These are phyloP conservation scores for Macropodus opercularis DNA, from an alignment of 2,797 vertebrate genomes.

Conservation along the genomic window DNA sequence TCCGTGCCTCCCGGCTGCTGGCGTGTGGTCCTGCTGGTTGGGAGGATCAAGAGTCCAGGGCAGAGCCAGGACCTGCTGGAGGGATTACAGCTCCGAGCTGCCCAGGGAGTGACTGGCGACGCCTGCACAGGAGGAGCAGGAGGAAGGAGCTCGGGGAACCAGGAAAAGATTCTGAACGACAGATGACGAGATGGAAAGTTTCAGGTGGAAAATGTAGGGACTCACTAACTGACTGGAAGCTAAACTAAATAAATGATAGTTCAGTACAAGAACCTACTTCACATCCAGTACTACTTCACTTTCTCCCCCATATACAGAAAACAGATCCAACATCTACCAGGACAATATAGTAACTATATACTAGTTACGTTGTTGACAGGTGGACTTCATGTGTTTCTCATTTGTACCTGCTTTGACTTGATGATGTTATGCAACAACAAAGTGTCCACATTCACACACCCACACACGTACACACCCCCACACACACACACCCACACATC, in stretches of 20 bases:
- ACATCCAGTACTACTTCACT: too few relatives aligned
- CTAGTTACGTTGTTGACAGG: not conserved
- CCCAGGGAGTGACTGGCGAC: conserved; percentile 27
- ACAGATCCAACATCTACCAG: not conserved
- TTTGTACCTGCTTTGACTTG: too few relatives aligned
- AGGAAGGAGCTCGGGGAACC: conserved; percentile 3
- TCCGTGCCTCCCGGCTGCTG: conserved; percentile 12
- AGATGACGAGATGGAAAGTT: not conserved
- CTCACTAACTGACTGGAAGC: conserved; percentile 8
- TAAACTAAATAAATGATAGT: conserved; percentile 5
- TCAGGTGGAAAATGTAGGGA: conserved; percentile 12
- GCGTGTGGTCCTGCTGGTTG: not conserved
- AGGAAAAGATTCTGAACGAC: not conserved
- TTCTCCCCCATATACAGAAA: not conserved
- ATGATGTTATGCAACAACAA: not conserved
- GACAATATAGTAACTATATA: conserved; percentile 7
- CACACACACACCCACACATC: too few relatives aligned
- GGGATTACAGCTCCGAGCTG: conserved; percentile 48
- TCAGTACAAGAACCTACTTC: not conserved
- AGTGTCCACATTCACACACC: too few relatives aligned
- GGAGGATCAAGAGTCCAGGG: conserved; percentile 9
- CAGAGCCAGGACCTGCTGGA: conserved; percentile 47
- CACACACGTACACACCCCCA: too few relatives aligned
- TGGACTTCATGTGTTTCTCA: too few relatives aligned
- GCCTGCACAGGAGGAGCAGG: conserved; percentile 43